A percentile compares a stretch with the other conserved stretches of the same genome.
Evolutionary conservation across 2,113 vertebrate species (phyloP).

Genomic region (Cyprinodon tularosa): DNA sequence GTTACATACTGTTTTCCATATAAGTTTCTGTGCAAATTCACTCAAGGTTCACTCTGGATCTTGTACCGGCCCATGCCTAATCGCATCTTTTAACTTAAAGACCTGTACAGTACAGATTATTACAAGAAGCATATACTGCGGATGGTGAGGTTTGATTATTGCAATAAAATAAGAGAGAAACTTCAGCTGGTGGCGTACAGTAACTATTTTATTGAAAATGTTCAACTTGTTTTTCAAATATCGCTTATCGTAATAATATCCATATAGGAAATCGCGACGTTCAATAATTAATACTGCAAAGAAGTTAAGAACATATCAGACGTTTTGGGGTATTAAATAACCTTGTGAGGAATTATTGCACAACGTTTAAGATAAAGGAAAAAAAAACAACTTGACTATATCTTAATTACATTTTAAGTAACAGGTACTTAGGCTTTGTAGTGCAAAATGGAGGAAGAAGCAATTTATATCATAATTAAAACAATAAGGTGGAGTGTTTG

Average conservation of each 20-base stretch:
- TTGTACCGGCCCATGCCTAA: neutral
- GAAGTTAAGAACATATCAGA: constrained; percentile 69
- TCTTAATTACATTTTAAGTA: constrained; percentile 74
- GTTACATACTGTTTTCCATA: neutral
- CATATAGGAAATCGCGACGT: constrained; percentile 52
- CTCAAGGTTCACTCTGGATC: neutral
- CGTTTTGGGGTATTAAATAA: constrained; percentile 65
- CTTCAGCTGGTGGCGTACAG: constrained; percentile 64
- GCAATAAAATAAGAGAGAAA: constrained; percentile 74
- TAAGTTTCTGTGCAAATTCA: neutral
- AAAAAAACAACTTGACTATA: constrained; percentile 54
- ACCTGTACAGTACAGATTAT: constrained; percentile 47
- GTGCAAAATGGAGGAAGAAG: constrained; percentile 54
- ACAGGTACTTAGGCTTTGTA: constrained; percentile 76
- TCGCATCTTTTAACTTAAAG: constrained; percentile 13
- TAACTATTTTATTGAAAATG: constrained; percentile 67
- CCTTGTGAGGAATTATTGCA: constrained; percentile 66
- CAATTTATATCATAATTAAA: constrained; percentile 68
- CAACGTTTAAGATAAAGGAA: constrained; percentile 54
- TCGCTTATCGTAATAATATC: constrained; percentile 52
- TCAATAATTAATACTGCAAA: constrained; percentile 64
- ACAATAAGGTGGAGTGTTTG: constrained; percentile 67
- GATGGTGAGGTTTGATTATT: constrained; percentile 68
- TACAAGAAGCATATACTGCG: constrained; percentile 65
- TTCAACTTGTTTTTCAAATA: constrained; percentile 48